phyloP scores from a whole-genome alignment of 2,888 invertebrate species.

The Pyrrhosoma nymphula region DNA sequence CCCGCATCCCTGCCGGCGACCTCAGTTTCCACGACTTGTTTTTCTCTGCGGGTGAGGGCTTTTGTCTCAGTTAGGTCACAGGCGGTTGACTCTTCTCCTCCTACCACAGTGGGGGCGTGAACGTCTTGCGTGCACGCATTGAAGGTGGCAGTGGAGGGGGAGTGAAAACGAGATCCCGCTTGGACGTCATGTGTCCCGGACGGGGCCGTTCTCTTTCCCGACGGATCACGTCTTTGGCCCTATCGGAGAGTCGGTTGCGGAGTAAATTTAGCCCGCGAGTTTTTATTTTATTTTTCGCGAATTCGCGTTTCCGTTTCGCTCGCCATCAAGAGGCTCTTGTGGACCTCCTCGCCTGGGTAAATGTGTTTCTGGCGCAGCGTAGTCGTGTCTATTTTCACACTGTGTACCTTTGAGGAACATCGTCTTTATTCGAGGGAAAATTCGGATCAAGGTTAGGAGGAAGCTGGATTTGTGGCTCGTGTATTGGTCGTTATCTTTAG shows the following conservation, averaged over 20 bases:
- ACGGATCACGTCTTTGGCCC: not conserved
- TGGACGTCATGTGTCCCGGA: not conserved
- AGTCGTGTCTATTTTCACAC: no score
- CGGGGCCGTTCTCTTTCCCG: not conserved
- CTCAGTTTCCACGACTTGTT: not conserved
- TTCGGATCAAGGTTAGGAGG: no score
- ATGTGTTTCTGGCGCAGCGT: no score
- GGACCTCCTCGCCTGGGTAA: no score
- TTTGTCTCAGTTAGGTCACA: conserved; percentile 15
- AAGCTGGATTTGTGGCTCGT: no score
- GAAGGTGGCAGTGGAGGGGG: not conserved
- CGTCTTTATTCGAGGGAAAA: no score
- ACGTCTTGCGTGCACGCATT: not conserved
- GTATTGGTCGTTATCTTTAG: no score
- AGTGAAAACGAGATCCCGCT: not conserved
- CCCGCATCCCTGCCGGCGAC: not conserved
- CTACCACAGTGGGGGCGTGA: not conserved
- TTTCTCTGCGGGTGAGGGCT: conserved; percentile 49
- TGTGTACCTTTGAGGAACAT: no score
- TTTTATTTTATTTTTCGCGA: not conserved
- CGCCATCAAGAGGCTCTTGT: no score
- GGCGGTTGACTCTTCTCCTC: not conserved
- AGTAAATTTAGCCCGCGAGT: not conserved
- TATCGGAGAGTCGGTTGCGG: not conserved
- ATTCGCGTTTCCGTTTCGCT: no score